Conservation (phyloP, 2,888 invertebrate genomes). For the Orthosia gracilis region DNA sequence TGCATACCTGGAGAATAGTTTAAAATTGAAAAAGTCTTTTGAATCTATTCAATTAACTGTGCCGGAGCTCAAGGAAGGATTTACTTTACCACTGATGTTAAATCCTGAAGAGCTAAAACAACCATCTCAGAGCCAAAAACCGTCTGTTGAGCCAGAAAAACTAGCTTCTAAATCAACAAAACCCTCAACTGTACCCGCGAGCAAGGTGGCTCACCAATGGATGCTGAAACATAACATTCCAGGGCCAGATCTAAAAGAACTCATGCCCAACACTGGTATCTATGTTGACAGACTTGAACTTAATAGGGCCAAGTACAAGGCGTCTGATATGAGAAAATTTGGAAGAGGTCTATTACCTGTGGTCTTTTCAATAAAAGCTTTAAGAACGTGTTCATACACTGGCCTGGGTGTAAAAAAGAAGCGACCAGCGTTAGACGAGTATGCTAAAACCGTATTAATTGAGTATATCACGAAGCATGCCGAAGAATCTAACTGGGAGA, state of each 20-base stretch:
- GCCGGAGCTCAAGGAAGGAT: background rate
- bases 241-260: constrained; percentile 7
- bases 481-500: background rate
- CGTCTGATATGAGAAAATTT: background rate
- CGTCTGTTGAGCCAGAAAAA: background rate
- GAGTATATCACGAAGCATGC: background rate
- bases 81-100: background rate
- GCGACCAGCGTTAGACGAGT: background rate
- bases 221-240: background rate
- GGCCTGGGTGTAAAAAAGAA: background rate
- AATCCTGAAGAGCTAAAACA: background rate
- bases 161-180: background rate
- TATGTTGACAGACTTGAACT: background rate
- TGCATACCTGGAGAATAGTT: background rate
- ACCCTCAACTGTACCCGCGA: background rate
- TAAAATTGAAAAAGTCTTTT: background rate
- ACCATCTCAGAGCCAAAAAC: background rate
- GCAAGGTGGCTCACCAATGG: background rate
- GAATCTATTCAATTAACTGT: background rate
- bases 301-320: too few species aligned
- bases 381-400: background rate
- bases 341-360: constrained; percentile 1
- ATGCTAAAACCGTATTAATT: background rate
- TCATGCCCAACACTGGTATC: background rate
- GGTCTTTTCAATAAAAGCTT: constrained; percentile 1